Conservation (phyloP, 2,797 vertebrate species). For the Aerospiza tachiro region DNA sequence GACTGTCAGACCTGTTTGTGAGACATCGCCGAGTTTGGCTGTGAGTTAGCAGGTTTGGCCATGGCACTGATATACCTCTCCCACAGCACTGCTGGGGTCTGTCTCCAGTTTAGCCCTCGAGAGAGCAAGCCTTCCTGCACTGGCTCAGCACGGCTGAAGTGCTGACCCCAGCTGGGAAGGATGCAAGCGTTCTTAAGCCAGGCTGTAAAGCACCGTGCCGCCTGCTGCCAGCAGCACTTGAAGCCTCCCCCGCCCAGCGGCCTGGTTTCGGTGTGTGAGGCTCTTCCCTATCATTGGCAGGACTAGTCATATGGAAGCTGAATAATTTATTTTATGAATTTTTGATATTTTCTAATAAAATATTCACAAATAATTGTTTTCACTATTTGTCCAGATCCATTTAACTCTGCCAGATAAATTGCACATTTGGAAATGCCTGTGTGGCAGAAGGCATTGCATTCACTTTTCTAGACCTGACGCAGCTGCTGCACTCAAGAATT, state of each 20-base stretch:
- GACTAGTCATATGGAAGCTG: neutral
- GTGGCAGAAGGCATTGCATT: neutral
- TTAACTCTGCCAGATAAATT: slow-evolving; percentile 18
- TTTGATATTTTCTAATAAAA: slow-evolving; percentile 59
- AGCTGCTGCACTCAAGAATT: neutral
- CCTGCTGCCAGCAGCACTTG: neutral
- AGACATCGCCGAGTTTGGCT: neutral
- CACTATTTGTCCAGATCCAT: slow-evolving; percentile 5
- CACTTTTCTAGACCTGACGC: neutral
- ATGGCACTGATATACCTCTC: neutral
- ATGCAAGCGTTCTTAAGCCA: neutral
- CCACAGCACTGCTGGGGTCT: neutral
- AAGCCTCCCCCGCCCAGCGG: neutral
- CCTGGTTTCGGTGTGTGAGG: neutral
- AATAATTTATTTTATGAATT: slow-evolving; percentile 62
- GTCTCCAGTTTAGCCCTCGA: neutral
- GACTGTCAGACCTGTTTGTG: neutral
- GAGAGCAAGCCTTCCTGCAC: neutral
- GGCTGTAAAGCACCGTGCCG: neutral
- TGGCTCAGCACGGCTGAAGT: fast-evolving
- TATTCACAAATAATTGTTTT: slow-evolving; percentile 65
- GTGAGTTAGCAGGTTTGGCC: neutral
- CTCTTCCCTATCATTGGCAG: neutral
- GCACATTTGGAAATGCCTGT: neutral
- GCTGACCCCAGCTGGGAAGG: neutral